Evolutionary conservation across 1,140 invertebrate species (phyloP).

Genomic region (Pemphigus obesinymphae): DNA sequence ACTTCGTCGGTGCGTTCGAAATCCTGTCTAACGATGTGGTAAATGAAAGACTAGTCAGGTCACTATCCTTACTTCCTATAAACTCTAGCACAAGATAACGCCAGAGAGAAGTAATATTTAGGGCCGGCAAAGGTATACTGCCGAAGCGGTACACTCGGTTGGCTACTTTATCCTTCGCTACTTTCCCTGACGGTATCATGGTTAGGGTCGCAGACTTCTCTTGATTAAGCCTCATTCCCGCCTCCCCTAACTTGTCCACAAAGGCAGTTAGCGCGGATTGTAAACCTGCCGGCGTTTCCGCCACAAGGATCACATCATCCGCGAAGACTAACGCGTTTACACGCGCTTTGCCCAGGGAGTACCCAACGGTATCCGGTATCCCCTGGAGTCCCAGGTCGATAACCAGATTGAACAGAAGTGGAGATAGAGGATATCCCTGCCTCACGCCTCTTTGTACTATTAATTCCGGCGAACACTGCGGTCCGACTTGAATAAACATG

Average conservation of each 20-base stretch:
- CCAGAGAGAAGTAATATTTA: background rate
- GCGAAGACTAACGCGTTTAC: no score
- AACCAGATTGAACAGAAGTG: slow-evolving; percentile 49
- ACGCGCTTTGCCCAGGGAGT: no score
- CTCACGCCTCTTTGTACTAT: slow-evolving; percentile 47
- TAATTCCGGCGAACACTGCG: background rate
- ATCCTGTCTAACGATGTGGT: background rate
- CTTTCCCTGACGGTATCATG: background rate
- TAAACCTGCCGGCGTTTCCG: background rate
- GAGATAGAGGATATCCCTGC: slow-evolving; percentile 49
- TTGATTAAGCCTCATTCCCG: background rate
- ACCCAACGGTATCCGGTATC: no score
- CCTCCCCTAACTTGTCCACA: background rate
- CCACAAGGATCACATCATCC: background rate
- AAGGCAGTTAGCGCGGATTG: background rate
- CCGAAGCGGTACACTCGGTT: no score
- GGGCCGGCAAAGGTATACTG: no score
- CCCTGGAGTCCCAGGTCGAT: slow-evolving; percentile 42
- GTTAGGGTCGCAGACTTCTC: background rate
- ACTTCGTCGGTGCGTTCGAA: background rate
- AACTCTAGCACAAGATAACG: background rate
- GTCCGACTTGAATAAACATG: background rate
- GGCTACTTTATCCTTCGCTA: background rate
- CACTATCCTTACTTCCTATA: background rate
- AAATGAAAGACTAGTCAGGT: no score